phyloP scores from a whole-genome alignment of 2,888 invertebrate genomes.

The Drosophila acutilabella region DNA sequence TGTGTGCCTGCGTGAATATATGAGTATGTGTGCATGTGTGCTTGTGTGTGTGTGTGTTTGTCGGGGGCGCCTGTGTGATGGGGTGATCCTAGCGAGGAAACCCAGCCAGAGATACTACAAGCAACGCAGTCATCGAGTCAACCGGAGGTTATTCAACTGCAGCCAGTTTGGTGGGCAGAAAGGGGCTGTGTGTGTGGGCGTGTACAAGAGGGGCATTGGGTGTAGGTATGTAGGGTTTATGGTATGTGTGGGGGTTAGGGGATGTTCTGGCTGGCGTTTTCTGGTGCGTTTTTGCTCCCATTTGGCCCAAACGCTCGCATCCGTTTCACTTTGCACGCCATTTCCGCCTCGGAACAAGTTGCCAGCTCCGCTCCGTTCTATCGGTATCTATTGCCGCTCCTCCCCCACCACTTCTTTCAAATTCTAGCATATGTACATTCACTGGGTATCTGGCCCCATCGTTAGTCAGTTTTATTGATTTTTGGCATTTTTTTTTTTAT shows the following conservation, averaged over 20 bases:
- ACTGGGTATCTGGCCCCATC: constrained; percentile 26
- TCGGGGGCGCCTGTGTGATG: constrained; percentile 9
- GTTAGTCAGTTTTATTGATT: constrained; percentile 74
- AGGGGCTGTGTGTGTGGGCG: not conserved
- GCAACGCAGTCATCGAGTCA: constrained; percentile 41
- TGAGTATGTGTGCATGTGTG: constrained; percentile 18
- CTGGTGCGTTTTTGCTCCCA: constrained; percentile 76
- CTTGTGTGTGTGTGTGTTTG: constrained; percentile 1
- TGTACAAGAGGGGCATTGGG: too few species aligned
- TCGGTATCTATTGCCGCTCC: constrained; percentile 54
- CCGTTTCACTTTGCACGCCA: constrained; percentile 79
- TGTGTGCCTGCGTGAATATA: not conserved
- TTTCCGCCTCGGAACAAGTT: constrained; percentile 70
- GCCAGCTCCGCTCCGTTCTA: constrained; percentile 48
- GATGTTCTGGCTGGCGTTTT: constrained; percentile 42
- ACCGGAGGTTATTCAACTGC: constrained; percentile 76
- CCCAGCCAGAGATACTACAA: constrained; percentile 36
- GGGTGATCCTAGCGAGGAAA: constrained; percentile 58
- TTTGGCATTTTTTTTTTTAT: constrained; percentile 38
- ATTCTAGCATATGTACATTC: constrained; percentile 34
- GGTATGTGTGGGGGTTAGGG: not conserved
- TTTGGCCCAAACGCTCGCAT: constrained; percentile 72
- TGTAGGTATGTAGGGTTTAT: too few species aligned
- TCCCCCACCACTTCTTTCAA: not conserved
- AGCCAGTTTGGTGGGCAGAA: constrained; percentile 24